phyloP scores from a whole-genome alignment of 1,140 invertebrate species.

The Pseudomyrmex cubaensis region DNA sequence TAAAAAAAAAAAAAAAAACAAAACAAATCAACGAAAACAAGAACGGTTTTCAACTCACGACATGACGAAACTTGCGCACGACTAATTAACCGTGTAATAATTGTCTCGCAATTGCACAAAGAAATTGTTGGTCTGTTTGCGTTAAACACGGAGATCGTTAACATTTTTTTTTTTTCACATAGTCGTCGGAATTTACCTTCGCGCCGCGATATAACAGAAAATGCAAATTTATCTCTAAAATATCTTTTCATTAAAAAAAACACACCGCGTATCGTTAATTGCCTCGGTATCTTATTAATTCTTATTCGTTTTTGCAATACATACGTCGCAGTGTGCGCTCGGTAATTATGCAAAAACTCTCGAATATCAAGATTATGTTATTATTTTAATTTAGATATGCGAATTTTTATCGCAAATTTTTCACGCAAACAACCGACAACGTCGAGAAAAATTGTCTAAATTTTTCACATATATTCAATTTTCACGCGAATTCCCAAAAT shows the following conservation, averaged over 20 bases:
- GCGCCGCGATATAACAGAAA: constrained; percentile 3
- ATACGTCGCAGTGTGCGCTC: not conserved
- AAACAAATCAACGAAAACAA: not conserved
- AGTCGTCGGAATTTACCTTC: constrained; percentile 55
- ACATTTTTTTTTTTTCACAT: constrained; percentile 49
- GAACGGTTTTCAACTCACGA: constrained; percentile 20
- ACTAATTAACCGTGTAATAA: constrained; percentile 64
- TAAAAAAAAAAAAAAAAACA: not conserved
- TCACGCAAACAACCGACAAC: not conserved
- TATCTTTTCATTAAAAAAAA: constrained; percentile 3
- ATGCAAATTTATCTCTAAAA: constrained; percentile 38
- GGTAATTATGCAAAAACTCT: not conserved
- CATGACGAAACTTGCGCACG: constrained; percentile 43
- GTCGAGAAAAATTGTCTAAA: not conserved
- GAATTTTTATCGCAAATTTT: constrained; percentile 7
- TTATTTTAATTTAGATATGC: not conserved
- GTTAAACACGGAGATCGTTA: constrained; percentile 36
- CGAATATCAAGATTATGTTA: constrained; percentile 3
- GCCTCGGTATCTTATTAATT: constrained; percentile 30
- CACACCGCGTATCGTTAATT: constrained; percentile 7
- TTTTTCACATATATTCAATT: not conserved
- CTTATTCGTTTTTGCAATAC: not conserved
- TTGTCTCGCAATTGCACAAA: constrained; percentile 55
- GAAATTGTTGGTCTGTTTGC: constrained; percentile 58
- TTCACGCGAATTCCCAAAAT: constrained; percentile 1